A percentile compares a stretch with the other conserved stretches of the same genome.
Conservation (phyloP, 2,113 vertebrate genomes). For the Pantherophis guttatus region DNA sequence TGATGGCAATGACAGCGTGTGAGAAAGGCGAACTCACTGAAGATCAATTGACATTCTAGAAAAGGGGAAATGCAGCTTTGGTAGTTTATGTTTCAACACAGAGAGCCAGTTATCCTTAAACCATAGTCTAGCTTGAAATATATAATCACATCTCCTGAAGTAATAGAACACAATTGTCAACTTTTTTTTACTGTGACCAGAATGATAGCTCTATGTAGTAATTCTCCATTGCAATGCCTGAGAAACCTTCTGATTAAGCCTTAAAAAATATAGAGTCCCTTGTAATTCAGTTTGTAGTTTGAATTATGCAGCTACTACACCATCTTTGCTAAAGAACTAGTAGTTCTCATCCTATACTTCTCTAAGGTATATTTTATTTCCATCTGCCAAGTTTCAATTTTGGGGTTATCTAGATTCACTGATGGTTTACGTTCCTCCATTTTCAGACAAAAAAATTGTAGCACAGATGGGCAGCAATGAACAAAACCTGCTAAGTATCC, state of each 20-base stretch:
- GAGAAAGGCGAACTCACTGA: too few species aligned
- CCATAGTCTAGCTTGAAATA: not conserved
- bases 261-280: not conserved
- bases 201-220: rapidly evolving
- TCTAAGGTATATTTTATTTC: slow-evolving; percentile 40
- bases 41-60: not conserved
- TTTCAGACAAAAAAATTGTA: not conserved
- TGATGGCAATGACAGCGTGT: not conserved
- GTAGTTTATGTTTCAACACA: not conserved
- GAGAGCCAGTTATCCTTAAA: not conserved
- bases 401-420: slow-evolving; percentile 5
- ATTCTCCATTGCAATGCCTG: not conserved
- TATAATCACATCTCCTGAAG: not conserved
- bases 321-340: slow-evolving; percentile 16
- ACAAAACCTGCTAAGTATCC: not conserved
- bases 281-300: not conserved
- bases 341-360: slow-evolving; percentile 10
- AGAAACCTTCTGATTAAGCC: not conserved
- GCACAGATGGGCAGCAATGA: not conserved
- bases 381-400: slow-evolving; percentile 29
- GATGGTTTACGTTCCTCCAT: not conserved
- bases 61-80: not conserved
- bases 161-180: not conserved
- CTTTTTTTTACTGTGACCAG: not conserved
- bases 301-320: slow-evolving; percentile 14